A percentile compares a stretch with the other conserved stretches of the same genome.
Evolutionary conservation across 2,888 invertebrate species (phyloP).

Genomic region (Fragum fragum): DNA sequence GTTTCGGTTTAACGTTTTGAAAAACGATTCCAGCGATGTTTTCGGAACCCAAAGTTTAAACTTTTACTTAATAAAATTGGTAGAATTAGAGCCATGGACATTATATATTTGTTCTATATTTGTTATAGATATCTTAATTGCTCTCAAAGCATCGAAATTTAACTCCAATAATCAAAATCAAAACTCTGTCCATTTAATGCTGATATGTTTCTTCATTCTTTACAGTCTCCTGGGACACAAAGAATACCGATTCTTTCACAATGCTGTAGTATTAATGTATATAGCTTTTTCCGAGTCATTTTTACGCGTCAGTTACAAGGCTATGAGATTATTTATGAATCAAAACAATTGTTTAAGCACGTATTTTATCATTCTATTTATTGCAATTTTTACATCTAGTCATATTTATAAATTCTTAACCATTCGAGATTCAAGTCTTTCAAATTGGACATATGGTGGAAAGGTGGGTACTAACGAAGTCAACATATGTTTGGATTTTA

Average conservation of each 20-base stretch:
- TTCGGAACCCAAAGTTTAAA: conserved; percentile 37
- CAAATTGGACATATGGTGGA: conserved; percentile 68
- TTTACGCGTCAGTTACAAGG: not conserved
- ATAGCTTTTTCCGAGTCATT: conserved; percentile 54
- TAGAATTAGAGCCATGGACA: conserved; percentile 33
- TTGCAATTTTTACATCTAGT: conserved; percentile 45
- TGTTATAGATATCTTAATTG: not conserved
- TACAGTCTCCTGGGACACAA: conserved; percentile 70
- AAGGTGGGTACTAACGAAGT: conserved; percentile 62
- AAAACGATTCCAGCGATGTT: conserved; percentile 66
- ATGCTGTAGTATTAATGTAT: conserved; percentile 73
- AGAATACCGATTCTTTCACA: conserved; percentile 79
- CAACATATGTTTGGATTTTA: conserved; percentile 72
- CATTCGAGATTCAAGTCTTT: conserved; percentile 18
- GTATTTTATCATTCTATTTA: conserved; percentile 45
- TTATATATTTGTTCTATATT: not conserved
- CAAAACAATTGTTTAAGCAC: conserved; percentile 39
- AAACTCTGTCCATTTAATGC: conserved; percentile 60
- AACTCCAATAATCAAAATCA: conserved; percentile 9
- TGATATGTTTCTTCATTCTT: not conserved
- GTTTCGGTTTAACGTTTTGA: conserved; percentile 78
- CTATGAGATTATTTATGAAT: conserved; percentile 34
- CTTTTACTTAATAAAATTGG: conserved; percentile 44
- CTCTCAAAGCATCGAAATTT: not conserved
- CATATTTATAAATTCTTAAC: conserved; percentile 40